A percentile compares a stretch with the other conserved stretches of the same genome.
Evolutionary conservation across 2,113 vertebrate genomes (phyloP).

Genomic region (Leptobrachium ailaonicum): DNA sequence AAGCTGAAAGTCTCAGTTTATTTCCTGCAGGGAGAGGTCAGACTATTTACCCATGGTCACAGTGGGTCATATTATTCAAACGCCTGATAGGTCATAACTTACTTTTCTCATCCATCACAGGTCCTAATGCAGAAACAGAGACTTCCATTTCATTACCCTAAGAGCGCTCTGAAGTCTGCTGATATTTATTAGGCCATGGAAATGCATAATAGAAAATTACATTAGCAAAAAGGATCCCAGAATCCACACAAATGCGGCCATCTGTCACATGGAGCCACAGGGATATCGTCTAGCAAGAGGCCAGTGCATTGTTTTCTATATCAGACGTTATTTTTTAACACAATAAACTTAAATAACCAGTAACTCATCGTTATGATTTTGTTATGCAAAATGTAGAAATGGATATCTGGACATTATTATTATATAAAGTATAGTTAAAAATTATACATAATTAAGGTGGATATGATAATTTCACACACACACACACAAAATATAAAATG

Average conservation of each 20-base stretch:
- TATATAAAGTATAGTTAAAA: too few relatives aligned
- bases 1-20: background rate
- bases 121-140: background rate
- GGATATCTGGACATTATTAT: too few relatives aligned
- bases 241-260: background rate
- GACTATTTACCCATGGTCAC: background rate
- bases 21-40: background rate
- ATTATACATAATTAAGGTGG: too few relatives aligned
- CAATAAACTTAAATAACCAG: background rate
- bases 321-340: background rate
- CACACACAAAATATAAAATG: too few relatives aligned
- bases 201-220: slow-evolving; percentile 7
- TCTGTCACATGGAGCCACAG: background rate
- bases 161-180: background rate
- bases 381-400: background rate
- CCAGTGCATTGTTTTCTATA: background rate
- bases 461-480: too few relatives aligned
- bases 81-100: background rate
- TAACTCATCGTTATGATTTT: background rate
- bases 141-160: background rate
- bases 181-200: slow-evolving; percentile 7
- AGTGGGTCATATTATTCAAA: background rate
- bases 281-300: background rate
- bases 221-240: slow-evolving; percentile 9
- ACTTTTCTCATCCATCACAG: background rate